phyloP scores from a whole-genome alignment of 2,888 invertebrate genomes.

The Pediacus dermestoides region DNA sequence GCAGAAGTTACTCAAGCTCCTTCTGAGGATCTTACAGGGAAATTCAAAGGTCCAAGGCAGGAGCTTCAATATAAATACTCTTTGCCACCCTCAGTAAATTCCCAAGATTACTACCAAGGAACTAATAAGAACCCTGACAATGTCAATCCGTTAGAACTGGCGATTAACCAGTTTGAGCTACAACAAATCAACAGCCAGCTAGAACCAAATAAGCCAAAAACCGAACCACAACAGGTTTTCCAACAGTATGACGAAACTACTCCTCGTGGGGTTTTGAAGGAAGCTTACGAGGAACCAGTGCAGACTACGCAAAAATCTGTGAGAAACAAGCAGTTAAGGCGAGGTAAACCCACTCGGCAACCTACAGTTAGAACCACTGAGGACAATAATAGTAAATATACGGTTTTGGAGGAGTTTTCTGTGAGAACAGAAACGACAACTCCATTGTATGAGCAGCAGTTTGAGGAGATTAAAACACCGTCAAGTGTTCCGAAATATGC shows the following conservation, averaged over 20 bases:
- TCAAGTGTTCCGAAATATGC: not conserved
- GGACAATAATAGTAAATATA: constrained; percentile 37
- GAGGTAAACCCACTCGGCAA: constrained; percentile 25
- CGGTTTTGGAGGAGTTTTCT: constrained; percentile 41
- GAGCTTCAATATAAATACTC: too few species aligned
- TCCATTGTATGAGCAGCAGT: constrained; percentile 5
- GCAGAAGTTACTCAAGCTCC: too few species aligned
- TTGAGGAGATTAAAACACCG: too few species aligned
- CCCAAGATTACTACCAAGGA: constrained; percentile 8
- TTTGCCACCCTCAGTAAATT: too few species aligned
- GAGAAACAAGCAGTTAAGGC: constrained; percentile 19
- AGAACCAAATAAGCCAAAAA: not conserved
- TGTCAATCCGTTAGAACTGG: constrained; percentile 29
- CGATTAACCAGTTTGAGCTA: constrained; percentile 36
- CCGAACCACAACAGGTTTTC: not conserved
- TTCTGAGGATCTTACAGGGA: too few species aligned
- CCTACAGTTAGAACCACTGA: constrained; percentile 23
- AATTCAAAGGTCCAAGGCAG: too few species aligned
- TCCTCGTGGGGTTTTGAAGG: not conserved
- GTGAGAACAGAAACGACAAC: constrained; percentile 13
- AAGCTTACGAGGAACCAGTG: constrained; percentile 20
- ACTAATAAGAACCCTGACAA: constrained; percentile 10
- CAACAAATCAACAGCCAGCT: constrained; percentile 34
- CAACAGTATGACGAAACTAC: not conserved
- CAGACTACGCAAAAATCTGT: constrained; percentile 20